A percentile compares a stretch with the other conserved stretches of the same genome.
Evolutionary conservation across 2,113 vertebrate genomes (phyloP).

Genomic region (Entomyzon cyanotis): DNA sequence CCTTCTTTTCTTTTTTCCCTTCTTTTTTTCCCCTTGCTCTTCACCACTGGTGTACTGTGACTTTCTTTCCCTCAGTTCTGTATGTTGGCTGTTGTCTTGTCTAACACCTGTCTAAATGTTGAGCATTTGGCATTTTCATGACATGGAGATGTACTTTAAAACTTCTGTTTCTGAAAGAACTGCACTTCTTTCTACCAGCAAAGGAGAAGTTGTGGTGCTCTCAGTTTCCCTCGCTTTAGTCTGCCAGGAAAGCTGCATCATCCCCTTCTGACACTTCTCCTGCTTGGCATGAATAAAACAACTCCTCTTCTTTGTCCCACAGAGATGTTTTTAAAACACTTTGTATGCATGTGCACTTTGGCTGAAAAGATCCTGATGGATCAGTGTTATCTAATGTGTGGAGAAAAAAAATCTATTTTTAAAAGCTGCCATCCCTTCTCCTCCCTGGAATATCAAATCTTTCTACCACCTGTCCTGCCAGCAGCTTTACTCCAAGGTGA

Average conservation of each 20-base stretch:
- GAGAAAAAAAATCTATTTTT: not conserved
- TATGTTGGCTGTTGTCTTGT: constrained; percentile 13
- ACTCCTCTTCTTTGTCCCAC: constrained; percentile 45
- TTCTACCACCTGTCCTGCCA: not conserved
- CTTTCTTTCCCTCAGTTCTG: not conserved
- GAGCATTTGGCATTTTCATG: not conserved
- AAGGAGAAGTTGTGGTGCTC: not conserved
- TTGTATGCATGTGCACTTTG: constrained; percentile 71
- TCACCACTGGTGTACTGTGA: not conserved
- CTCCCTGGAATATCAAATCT: not conserved
- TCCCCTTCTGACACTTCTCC: constrained; percentile 52
- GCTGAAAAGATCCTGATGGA: constrained; percentile 34
- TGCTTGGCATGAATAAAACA: constrained; percentile 66
- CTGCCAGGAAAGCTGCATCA: constrained; percentile 52
- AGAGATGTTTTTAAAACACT: constrained; percentile 43
- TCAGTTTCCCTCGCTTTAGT: not conserved
- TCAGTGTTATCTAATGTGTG: constrained; percentile 14
- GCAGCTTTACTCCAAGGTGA: not conserved
- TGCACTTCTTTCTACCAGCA: not conserved
- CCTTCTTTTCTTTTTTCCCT: not conserved
- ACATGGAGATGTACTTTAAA: not conserved
- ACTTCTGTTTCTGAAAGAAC: not conserved
- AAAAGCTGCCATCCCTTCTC: not conserved
- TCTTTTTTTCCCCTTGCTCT: not conserved
- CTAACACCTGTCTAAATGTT: not conserved